Base-by-base conservation (phyloP, 2,888 invertebrate species). In the Torymus texanus region DNA sequence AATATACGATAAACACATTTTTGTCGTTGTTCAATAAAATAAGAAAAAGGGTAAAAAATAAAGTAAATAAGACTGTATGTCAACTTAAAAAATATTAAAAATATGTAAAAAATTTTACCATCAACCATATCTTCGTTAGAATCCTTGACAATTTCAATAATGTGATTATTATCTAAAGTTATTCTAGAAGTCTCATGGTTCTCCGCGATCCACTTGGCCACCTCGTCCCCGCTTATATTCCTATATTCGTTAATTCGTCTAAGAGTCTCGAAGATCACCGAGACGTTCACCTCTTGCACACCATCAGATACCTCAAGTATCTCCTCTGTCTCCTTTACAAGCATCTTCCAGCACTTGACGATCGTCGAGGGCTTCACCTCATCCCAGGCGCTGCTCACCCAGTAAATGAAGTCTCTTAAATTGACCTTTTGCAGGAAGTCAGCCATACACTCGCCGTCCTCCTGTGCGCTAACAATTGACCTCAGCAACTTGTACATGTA, bases 301-400 rank as follows among this genome's bases (percentile, higher is more conserved):
- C 74, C 70, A 1, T n/a, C 14, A 0, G 12, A 12, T 3, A 24
- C 29, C 2, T 13, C 50, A 2, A 14, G 5, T 16, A 4, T 41
- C 5, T 68, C 68, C 11, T 77, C 77, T 0, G 24, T 67, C 53
- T 75, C 59, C 2, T 16, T 63, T 51, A 79, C 61, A 24, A 81
- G 21, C 78, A 82, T 82, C 66, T 68, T 75, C 82, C 83, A 82
- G 21, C 76, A 80, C 58, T 81, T 82, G 61, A 71, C 55, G n/a
- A 83, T 79, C 2, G 75, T 80, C 21, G 73, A 59, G 10, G 73
- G 55, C 41, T 72, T 70, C 2, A 84, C 79, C 56, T 75, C 77
- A 12, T 83, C 78, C 79, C 80, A 83, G 3, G 82, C 79, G 18
- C 56, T 66, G n/a, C 74, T 77, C 11, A 80, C 62, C 80, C 77